Percentiles rank a stretch among this genome's conserved stretches.
phyloP scores from a whole-genome alignment of 2,797 vertebrate species.

The Hozukius guyotensis region DNA sequence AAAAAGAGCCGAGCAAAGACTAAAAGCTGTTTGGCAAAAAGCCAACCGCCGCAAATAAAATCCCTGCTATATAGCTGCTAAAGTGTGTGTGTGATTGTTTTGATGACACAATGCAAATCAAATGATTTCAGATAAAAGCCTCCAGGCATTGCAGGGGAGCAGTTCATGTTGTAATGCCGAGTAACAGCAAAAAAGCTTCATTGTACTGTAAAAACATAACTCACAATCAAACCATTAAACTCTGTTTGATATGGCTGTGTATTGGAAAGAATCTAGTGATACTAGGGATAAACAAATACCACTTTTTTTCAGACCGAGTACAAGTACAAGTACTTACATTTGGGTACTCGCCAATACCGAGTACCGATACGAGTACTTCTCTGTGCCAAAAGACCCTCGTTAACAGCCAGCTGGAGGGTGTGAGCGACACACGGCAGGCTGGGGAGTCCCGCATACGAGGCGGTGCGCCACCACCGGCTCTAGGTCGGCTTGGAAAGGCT shows the following conservation, averaged over 20 bases:
- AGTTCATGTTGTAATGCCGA: neutral
- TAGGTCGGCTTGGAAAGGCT: too few species aligned
- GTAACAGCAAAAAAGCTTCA: neutral
- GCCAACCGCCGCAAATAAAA: conserved; percentile 10
- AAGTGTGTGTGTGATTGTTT: conserved; percentile 32
- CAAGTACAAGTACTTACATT: too few species aligned
- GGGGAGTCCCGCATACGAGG: too few species aligned
- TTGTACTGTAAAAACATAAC: neutral
- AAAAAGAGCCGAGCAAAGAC: conserved; percentile 8
- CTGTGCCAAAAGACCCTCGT: too few species aligned
- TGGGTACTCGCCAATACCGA: too few species aligned
- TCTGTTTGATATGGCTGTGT: neutral
- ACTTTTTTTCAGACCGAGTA: too few species aligned
- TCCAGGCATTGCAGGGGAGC: conserved; percentile 31
- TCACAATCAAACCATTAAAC: neutral
- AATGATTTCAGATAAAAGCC: conserved; percentile 39
- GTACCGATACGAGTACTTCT: too few species aligned
- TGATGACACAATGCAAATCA: conserved; percentile 58
- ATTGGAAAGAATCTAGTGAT: too few species aligned
- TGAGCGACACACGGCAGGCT: too few species aligned
- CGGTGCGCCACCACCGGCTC: too few species aligned
- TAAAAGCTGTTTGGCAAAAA: conserved; percentile 12
- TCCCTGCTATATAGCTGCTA: neutral
- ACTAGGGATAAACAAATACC: too few species aligned
- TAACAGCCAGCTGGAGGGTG: too few species aligned